Conservation (phyloP, 2,888 invertebrate genomes). For the Rhamnusium bicolor region DNA sequence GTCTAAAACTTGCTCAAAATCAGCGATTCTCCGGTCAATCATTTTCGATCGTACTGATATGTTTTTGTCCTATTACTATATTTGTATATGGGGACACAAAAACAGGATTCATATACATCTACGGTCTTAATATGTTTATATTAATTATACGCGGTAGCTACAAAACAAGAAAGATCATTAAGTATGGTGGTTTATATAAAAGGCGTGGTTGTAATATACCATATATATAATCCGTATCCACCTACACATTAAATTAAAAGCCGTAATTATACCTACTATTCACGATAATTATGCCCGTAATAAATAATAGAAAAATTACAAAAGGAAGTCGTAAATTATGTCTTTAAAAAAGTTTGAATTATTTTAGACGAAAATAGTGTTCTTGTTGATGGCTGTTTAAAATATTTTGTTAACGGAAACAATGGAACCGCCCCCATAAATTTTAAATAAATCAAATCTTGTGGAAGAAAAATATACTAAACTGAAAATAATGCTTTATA, state of each 20-base stretch:
- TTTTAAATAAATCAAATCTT: constrained; percentile 1
- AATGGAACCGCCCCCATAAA: neutral
- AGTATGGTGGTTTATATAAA: constrained; percentile 15
- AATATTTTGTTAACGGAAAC: neutral
- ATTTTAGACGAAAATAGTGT: neutral
- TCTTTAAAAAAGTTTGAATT: neutral
- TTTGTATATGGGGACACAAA: no score
- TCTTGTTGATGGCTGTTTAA: neutral
- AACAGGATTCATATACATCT: no score
- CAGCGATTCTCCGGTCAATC: no score
- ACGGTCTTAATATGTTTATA: no score
- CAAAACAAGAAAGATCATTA: neutral
- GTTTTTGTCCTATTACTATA: no score
- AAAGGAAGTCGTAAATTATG: neutral
- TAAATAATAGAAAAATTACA: neutral
- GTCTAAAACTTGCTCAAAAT: no score
- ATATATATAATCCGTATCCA: constrained; percentile 6
- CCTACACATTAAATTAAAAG: constrained; percentile 22
- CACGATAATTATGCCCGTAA: neutral
- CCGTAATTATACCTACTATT: neutral
- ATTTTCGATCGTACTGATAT: no score
- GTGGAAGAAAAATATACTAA: neutral
- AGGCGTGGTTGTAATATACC: constrained; percentile 8
- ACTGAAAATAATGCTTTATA: neutral
- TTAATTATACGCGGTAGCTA: neutral